Evolutionary conservation across 1,140 invertebrate species (phyloP).

Genomic region (Bombyx mori): ASM3026992v2 NC_085110.1:18372001-18372500

Average conservation of each 20-base stretch:
- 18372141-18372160: background rate
- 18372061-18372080: too few relatives aligned
- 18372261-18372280: slow-evolving; percentile 47
- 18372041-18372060: too few relatives aligned
- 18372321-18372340: slow-evolving; percentile 16
- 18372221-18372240: slow-evolving; percentile 26
- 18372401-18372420: too few relatives aligned
- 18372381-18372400: background rate
- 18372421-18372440: too few relatives aligned
- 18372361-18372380: background rate
- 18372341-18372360: slow-evolving; percentile 2
- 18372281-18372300: slow-evolving; percentile 12
- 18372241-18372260: slow-evolving; percentile 34
- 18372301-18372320: slow-evolving; percentile 21
- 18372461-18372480: too few relatives aligned
- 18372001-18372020: too few relatives aligned
- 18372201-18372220: slow-evolving; percentile 33
- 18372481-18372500: too few relatives aligned
- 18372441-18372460: too few relatives aligned
- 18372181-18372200: slow-evolving; percentile 44
- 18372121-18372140: background rate
- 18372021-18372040: too few relatives aligned
- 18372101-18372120: too few relatives aligned
- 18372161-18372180: slow-evolving; percentile 30
- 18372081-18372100: too few relatives aligned